phyloP scores from a whole-genome alignment of 2,888 invertebrate genomes.

The Drosophila kambysellisi region DNA sequence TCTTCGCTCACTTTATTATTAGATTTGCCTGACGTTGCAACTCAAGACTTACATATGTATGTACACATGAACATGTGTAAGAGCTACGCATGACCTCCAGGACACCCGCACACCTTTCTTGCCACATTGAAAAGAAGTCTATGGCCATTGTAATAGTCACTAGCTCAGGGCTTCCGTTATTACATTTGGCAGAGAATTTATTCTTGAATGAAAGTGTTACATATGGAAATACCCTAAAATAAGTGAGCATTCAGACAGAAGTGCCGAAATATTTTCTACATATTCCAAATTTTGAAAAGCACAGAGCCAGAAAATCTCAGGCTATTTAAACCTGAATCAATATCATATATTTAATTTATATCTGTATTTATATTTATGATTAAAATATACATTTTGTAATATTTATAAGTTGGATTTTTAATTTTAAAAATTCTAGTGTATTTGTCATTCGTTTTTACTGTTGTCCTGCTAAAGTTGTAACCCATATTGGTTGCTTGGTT shows the following conservation, averaged over 20 bases:
- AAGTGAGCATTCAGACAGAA: not conserved
- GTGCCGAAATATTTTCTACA: not conserved
- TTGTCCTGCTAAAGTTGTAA: slow-evolving; percentile 67
- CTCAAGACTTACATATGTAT: slow-evolving; percentile 17
- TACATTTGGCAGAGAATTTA: slow-evolving; percentile 74
- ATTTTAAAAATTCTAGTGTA: not conserved
- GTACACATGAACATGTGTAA: not conserved
- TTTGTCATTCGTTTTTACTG: slow-evolving; percentile 31
- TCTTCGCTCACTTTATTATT: slow-evolving; percentile 62
- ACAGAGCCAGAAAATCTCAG: not conserved
- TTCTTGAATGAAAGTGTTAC: slow-evolving; percentile 45
- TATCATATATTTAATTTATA: not conserved
- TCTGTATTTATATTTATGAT: not conserved
- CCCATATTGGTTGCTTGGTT: slow-evolving; percentile 37
- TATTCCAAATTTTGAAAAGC: not conserved
- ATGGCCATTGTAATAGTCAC: slow-evolving; percentile 18
- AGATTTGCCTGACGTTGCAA: slow-evolving; percentile 64
- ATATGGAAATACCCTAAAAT: slow-evolving; percentile 30
- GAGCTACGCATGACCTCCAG: not conserved
- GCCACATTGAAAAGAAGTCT: slow-evolving; percentile 1
- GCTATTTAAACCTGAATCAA: not conserved
- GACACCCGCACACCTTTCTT: not conserved
- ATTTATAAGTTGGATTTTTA: not conserved
- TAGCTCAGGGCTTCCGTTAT: slow-evolving; percentile 50
- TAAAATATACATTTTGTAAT: not conserved